Conservation (phyloP, 2,797 vertebrate species). For the Enteromius mattozi region DNA sequence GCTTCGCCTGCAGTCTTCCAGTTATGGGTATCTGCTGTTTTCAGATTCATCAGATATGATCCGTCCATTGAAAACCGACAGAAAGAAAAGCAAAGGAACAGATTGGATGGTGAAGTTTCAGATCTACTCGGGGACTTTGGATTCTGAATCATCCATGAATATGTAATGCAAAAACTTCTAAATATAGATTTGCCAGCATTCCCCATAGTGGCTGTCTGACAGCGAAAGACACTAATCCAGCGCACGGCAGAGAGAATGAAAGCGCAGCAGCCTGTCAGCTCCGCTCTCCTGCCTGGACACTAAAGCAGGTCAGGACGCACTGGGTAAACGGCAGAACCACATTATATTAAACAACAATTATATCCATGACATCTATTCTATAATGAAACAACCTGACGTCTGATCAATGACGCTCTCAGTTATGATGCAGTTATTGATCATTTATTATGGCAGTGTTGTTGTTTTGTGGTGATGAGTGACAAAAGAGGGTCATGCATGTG, state of each 20-base stretch:
- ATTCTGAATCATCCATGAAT: slow-evolving; percentile 66
- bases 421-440: neutral
- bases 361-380: neutral
- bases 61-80: slow-evolving; percentile 1
- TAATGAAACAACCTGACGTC: slow-evolving; percentile 12
- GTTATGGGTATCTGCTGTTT: neutral
- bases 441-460: neutral
- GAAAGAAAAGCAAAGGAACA: slow-evolving; percentile 37
- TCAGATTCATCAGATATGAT: slow-evolving; percentile 7
- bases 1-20: neutral
- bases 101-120: slow-evolving; percentile 44
- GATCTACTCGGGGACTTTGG: slow-evolving; percentile 58
- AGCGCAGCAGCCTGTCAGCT: slow-evolving; percentile 46
- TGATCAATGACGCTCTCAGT: neutral
- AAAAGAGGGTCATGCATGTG: neutral
- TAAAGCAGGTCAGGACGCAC: neutral
- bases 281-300: slow-evolving; percentile 31
- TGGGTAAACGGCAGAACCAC: neutral
- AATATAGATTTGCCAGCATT: slow-evolving; percentile 62
- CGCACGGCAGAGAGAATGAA: slow-evolving; percentile 52
- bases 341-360: neutral
- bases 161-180: slow-evolving; percentile 60
- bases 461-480: slow-evolving; percentile 6
- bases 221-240: slow-evolving; percentile 53
- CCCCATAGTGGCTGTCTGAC: slow-evolving; percentile 58